These are phyloP conservation scores for Gymnarchus niloticus DNA, from an alignment of 2,113 vertebrate genomes.

Conservation along the genomic window DNA sequence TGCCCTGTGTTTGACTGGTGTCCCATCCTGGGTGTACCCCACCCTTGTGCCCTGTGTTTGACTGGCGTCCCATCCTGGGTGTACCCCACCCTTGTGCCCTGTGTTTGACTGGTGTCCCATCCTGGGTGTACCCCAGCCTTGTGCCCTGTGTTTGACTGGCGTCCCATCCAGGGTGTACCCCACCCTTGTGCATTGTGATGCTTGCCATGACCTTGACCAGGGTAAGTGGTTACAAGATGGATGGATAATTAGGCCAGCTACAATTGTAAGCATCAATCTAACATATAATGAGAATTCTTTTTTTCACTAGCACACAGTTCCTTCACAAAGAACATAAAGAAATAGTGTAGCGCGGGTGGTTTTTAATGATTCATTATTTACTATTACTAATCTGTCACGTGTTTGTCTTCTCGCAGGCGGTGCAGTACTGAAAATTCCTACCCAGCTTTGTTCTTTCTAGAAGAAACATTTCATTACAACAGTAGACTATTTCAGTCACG, in stretches of 20 bases:
- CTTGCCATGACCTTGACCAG: too few relatives aligned
- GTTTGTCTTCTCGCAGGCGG: neutral
- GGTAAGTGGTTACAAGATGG: too few relatives aligned
- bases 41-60: too few relatives aligned
- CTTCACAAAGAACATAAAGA: neutral
- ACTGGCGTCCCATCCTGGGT: too few relatives aligned
- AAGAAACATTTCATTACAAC: neutral
- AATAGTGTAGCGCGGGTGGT: neutral
- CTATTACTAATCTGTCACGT: neutral
- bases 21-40: too few relatives aligned
- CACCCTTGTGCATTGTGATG: too few relatives aligned
- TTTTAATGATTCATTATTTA: neutral
- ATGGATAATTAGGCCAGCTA: neutral
- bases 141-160: too few relatives aligned
- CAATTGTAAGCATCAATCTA: neutral
- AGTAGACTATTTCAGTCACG: neutral
- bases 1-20: too few relatives aligned
- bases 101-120: too few relatives aligned
- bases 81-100: too few relatives aligned
- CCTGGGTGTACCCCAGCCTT: too few relatives aligned
- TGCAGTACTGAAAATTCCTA: neutral
- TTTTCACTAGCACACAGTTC: neutral
- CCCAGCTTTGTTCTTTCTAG: neutral
- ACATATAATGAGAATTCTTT: neutral
- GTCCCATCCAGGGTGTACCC: too few relatives aligned